Conservation (phyloP, 2,888 invertebrate species). For the Anticlea derivata region DNA sequence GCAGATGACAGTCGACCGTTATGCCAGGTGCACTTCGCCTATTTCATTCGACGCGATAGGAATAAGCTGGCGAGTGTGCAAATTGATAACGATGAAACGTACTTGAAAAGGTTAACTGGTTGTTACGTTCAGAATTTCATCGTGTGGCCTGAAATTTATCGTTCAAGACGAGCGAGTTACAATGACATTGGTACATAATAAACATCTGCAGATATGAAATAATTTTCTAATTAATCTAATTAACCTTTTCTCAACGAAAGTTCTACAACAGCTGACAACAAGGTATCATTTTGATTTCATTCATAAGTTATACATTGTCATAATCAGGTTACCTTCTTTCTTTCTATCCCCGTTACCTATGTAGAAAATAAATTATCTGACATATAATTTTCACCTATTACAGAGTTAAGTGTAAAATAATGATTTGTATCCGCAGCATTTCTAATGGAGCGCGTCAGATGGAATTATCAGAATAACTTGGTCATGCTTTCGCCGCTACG, state of each 20-base stretch:
- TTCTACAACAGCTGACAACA: not conserved
- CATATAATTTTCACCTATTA: constrained; percentile 23
- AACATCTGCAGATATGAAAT: constrained; percentile 1
- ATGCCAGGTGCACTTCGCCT: constrained; percentile 70
- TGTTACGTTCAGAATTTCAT: constrained; percentile 28
- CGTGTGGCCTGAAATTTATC: constrained; percentile 20
- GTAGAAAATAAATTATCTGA: constrained; percentile 2
- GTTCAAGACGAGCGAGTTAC: not conserved
- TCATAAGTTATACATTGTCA: not conserved
- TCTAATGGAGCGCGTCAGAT: constrained; percentile 60
- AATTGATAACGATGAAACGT: constrained; percentile 29
- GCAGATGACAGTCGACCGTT: constrained; percentile 83
- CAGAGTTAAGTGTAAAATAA: constrained; percentile 20
- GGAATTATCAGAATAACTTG: constrained; percentile 48
- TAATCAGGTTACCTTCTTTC: constrained; percentile 15
- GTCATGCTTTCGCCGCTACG: constrained; percentile 65
- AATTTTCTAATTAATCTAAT: too few species aligned
- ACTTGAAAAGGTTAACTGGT: constrained; percentile 28
- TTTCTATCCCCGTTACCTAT: constrained; percentile 18
- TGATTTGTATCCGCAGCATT: constrained; percentile 37
- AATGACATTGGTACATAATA: not conserved
- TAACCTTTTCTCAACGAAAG: too few species aligned
- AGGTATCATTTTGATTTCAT: not conserved
- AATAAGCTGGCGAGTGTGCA: constrained; percentile 17
- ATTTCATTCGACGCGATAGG: constrained; percentile 21